Base-by-base conservation (phyloP, 1,140 invertebrate species). In the Formica selysi region DNA sequence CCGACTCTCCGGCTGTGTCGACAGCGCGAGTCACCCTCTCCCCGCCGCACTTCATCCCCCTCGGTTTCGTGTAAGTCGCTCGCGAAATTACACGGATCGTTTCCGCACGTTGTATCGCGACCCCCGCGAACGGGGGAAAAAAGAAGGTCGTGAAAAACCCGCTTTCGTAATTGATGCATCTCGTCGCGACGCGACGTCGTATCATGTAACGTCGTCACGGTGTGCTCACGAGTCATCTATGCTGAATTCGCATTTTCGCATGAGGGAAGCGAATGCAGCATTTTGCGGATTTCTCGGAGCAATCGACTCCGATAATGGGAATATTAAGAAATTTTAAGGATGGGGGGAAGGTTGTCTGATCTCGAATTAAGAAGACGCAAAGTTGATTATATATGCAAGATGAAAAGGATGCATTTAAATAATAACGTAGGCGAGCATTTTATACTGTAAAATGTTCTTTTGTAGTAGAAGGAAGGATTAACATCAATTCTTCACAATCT, bases 1-100 rank as follows among this genome's bases (percentile, higher is more conserved):
- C 89, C 68, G 86, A 76, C 78, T 85, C 86, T 84, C 89, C 64
- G 85, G 48, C 68, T 79, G 59, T 29, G 91, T 88, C 86, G 89
- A 90, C 91, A 87, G 80, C 68, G 87, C 61, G 80, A 59, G 29
- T 41, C 51, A 26, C n/a, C 79, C 29, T 38, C 62, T 13, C 19
- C 22, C 61, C 62, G 19, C 29, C 48, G 16, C 70, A n/a, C 64
- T 16, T 44, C 65, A n/a, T 32, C 32, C 32, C 16, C 61, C 16
- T 3, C 67, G 19, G 1, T 29, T n/a, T 61, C 80, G 80, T 61
- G 68, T 73, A 85, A 91, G 85, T 91, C 85, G 65, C 88, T 89
- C 85, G 81, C 67, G 41, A 87, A 91, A 92, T 92, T 91, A 92
- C 89, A 92, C 91, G 89, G 91, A 87, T 92, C 89, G 91, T 92